Conservation (phyloP, 2,113 vertebrate species). For the Phocoena phocoena region DNA sequence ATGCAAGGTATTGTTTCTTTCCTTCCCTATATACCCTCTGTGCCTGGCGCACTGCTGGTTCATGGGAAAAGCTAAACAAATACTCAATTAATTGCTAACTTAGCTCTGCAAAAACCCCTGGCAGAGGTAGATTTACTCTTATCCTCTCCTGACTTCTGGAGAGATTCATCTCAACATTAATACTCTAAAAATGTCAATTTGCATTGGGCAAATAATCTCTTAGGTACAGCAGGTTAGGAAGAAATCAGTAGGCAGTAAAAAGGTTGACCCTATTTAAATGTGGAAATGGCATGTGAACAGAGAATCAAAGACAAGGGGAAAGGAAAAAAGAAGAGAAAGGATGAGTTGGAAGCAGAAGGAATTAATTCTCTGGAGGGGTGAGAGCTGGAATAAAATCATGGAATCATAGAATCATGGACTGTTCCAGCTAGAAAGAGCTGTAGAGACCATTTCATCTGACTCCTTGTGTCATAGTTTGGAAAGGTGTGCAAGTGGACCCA, state of each 20-base stretch:
- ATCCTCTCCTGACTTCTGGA: not conserved
- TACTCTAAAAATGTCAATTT: not conserved
- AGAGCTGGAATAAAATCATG: not conserved
- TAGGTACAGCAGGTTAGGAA: not conserved
- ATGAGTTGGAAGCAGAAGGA: not conserved
- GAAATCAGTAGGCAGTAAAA: not conserved
- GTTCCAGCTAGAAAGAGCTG: not conserved
- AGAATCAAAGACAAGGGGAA: not conserved
- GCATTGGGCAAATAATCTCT: not conserved
- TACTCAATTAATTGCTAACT: not conserved
- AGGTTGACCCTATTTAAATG: not conserved
- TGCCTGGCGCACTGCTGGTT: not conserved
- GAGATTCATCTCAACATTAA: constrained; percentile 3
- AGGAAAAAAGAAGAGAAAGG: not conserved
- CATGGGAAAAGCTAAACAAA: not conserved
- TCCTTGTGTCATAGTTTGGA: not conserved
- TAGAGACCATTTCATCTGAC: not conserved
- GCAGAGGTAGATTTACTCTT: not conserved
- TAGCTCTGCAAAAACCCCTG: not conserved
- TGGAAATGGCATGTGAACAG: not conserved
- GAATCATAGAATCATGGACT: not conserved
- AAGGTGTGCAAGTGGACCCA: not conserved
- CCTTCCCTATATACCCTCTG: not conserved
- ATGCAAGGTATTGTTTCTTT: not conserved
- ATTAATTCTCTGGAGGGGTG: not conserved